Evolutionary conservation across 2,888 invertebrate genomes (phyloP).

Genomic region (Loripinus fragilis): DNA sequence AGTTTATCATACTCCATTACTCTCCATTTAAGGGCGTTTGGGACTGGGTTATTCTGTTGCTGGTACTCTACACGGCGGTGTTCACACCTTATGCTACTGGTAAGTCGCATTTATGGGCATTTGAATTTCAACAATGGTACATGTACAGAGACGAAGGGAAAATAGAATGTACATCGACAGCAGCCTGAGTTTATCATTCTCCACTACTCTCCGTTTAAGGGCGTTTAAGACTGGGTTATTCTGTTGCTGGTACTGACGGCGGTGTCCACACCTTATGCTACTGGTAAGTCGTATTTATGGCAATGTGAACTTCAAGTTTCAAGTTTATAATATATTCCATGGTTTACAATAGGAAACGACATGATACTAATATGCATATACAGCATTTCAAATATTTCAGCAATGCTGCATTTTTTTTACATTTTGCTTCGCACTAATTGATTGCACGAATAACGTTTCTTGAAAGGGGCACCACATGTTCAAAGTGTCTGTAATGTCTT

Average conservation of each 20-base stretch:
- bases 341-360: too few relatives aligned
- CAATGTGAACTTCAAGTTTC: too few relatives aligned
- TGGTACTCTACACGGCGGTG: constrained; percentile 83
- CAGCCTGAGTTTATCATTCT: constrained; percentile 82
- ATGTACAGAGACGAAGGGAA: constrained; percentile 49
- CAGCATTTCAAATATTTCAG: too few relatives aligned
- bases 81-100: constrained; percentile 81
- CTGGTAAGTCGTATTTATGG: constrained; percentile 4
- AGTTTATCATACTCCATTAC: constrained; percentile 83
- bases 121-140: too few relatives aligned
- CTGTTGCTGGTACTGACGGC: constrained; percentile 83
- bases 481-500: too few relatives aligned
- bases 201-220: constrained; percentile 84
- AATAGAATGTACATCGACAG: constrained; percentile 51
- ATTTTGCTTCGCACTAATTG: too few relatives aligned
- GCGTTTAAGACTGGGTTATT: constrained; percentile 84
- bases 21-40: constrained; percentile 84
- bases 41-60: constrained; percentile 83
- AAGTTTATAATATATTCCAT: too few relatives aligned
- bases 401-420: too few relatives aligned
- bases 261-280: constrained; percentile 82
- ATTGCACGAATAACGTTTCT: too few relatives aligned
- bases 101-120: not conserved
- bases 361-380: too few relatives aligned
- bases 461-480: too few relatives aligned